Percentiles rank a stretch among this genome's conserved stretches.
Evolutionary conservation across 2,797 vertebrate genomes (phyloP).

Genomic region (Alauda arvensis): DNA sequence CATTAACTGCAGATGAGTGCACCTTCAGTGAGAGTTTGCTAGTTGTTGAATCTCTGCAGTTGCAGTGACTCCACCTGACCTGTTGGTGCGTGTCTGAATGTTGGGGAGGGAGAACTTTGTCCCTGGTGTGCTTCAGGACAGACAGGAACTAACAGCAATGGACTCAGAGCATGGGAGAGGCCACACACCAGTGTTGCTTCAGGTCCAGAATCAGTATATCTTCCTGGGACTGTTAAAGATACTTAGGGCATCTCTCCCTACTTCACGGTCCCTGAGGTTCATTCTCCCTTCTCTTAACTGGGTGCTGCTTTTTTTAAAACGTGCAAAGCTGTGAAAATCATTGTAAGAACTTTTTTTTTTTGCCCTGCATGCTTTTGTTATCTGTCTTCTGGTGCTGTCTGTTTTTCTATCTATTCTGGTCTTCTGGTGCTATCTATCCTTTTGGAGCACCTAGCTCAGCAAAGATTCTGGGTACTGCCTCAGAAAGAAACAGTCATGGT

Average conservation of each 20-base stretch:
- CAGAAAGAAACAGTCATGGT: background rate
- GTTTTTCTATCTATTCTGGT: slow-evolving; percentile 4
- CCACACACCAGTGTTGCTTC: background rate
- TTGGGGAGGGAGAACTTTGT: background rate
- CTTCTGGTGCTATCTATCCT: background rate
- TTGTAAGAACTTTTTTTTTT: background rate
- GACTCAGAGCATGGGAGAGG: background rate
- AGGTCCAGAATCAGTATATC: accelerated
- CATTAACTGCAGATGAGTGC: background rate
- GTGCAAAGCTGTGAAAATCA: slow-evolving; percentile 1
- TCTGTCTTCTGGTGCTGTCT: background rate
- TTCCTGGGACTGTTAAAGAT: background rate
- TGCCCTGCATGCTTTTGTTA: background rate
- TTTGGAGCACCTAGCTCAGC: background rate
- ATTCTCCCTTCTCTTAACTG: background rate
- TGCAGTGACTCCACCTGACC: background rate
- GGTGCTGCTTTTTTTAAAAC: background rate
- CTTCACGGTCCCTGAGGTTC: background rate
- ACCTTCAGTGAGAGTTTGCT: background rate
- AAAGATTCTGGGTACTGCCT: background rate
- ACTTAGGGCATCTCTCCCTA: background rate
- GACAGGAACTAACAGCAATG: accelerated
- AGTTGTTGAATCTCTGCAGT: background rate
- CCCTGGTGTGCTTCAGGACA: background rate
- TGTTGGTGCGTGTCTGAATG: accelerated